Evolutionary conservation across 2,113 vertebrate genomes (phyloP).

Genomic region (Fregata magnificens): DNA sequence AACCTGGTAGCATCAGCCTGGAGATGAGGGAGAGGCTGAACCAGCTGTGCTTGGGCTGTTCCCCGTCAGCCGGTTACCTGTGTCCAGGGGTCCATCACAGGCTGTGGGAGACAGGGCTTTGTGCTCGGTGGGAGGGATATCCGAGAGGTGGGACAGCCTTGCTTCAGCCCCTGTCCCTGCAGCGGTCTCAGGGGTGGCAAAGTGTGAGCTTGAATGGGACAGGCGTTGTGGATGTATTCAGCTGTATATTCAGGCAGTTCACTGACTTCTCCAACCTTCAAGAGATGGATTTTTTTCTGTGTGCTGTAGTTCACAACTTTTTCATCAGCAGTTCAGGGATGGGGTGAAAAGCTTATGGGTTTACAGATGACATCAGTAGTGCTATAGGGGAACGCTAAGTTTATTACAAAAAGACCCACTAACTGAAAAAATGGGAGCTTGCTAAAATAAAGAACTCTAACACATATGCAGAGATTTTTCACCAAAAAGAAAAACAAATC

Average conservation of each 20-base stretch:
- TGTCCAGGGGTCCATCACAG: neutral
- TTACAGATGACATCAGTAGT: neutral
- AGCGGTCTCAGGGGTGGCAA: neutral
- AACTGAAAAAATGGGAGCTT: neutral
- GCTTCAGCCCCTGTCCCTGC: no score
- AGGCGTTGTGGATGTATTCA: fast-evolving
- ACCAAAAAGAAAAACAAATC: neutral
- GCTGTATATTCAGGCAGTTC: fast-evolving
- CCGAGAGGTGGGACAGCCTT: fast-evolving
- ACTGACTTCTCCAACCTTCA: neutral
- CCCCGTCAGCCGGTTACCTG: neutral
- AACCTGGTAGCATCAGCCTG: neutral
- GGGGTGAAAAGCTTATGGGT: neutral
- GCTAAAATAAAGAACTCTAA: neutral
- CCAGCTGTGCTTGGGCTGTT: neutral
- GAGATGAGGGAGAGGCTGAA: neutral
- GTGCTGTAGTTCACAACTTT: neutral
- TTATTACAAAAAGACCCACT: neutral
- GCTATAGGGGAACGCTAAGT: neutral
- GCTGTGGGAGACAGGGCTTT: neutral
- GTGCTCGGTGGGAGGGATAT: fast-evolving
- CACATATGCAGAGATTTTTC: neutral
- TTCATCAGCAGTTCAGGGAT: neutral
- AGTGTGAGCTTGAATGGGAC: neutral
- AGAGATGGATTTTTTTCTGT: neutral